Evolutionary conservation across 2,888 invertebrate genomes (phyloP).

Genomic region (Boloria selene): DNA sequence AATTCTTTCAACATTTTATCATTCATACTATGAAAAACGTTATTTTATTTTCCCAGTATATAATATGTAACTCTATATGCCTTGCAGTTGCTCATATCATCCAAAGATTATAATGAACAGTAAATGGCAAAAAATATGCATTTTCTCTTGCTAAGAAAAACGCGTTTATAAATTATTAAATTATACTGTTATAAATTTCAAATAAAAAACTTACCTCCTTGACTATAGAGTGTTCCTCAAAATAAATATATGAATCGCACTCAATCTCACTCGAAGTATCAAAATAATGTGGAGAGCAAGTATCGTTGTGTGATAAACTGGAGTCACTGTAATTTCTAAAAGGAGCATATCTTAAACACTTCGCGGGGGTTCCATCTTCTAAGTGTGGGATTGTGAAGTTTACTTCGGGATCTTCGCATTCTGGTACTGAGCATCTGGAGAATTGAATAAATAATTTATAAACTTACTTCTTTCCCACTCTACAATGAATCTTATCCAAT

Average conservation of each 20-base stretch:
- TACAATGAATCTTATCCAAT: too few species aligned
- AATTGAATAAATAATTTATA: background rate
- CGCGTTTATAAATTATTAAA: too few species aligned
- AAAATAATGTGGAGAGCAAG: conserved; percentile 62
- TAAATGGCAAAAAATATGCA: too few species aligned
- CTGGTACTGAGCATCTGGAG: conserved; percentile 71
- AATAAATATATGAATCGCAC: conserved; percentile 68
- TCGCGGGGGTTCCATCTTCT: conserved; percentile 58
- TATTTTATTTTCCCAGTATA: too few species aligned
- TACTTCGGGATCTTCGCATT: conserved; percentile 59
- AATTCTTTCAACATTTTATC: too few species aligned
- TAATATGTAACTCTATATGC: too few species aligned
- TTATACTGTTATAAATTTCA: background rate
- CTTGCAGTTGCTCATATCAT: too few species aligned
- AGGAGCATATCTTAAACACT: conserved; percentile 66
- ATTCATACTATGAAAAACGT: too few species aligned
- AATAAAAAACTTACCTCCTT: conserved; percentile 59
- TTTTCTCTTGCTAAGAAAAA: too few species aligned
- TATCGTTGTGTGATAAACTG: conserved; percentile 45
- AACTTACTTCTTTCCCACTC: too few species aligned
- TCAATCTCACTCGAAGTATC: conserved; percentile 62
- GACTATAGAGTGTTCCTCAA: conserved; percentile 73
- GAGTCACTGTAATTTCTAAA: conserved; percentile 50
- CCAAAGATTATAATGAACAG: too few species aligned
- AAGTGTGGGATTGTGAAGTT: conserved; percentile 70